A percentile compares a stretch with the other conserved stretches of the same genome.
phyloP scores from a whole-genome alignment of 1,140 invertebrate genomes.

The Cydia fagiglandana region DNA sequence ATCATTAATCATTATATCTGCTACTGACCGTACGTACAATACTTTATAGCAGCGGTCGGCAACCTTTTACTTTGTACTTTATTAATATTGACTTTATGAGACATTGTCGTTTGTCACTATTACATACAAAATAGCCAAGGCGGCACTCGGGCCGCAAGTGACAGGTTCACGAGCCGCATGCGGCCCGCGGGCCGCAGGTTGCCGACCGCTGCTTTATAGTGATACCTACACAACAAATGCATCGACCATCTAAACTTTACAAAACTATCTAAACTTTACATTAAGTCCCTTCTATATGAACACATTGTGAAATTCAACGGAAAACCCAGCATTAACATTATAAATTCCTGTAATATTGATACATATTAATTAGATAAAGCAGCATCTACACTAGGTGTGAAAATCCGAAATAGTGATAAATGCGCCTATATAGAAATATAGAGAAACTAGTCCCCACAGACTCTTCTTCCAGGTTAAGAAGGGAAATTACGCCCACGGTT shows the following conservation, averaged over 20 bases:
- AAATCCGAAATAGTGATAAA: background rate
- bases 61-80: no score
- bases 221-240: constrained; percentile 2
- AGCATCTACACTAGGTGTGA: background rate
- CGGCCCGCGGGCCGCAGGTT: no score
- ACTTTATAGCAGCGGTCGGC: background rate
- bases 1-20: background rate
- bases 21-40: constrained; percentile 2
- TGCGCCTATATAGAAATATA: no score
- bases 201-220: no score
- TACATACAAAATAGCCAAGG: no score
- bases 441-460: no score
- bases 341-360: constrained; percentile 18
- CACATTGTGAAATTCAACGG: constrained; percentile 25
- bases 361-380: background rate
- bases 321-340: constrained; percentile 17
- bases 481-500: no score
- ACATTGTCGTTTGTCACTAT: no score
- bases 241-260: constrained; percentile 14
- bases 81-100: no score
- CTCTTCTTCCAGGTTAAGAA: no score
- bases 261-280: constrained; percentile 30
- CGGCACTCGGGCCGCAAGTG: no score
- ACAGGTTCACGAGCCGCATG: no score
- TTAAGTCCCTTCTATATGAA: constrained; percentile 4